phyloP scores from a whole-genome alignment of 2,113 vertebrate genomes.

The Etheostoma spectabile region DNA sequence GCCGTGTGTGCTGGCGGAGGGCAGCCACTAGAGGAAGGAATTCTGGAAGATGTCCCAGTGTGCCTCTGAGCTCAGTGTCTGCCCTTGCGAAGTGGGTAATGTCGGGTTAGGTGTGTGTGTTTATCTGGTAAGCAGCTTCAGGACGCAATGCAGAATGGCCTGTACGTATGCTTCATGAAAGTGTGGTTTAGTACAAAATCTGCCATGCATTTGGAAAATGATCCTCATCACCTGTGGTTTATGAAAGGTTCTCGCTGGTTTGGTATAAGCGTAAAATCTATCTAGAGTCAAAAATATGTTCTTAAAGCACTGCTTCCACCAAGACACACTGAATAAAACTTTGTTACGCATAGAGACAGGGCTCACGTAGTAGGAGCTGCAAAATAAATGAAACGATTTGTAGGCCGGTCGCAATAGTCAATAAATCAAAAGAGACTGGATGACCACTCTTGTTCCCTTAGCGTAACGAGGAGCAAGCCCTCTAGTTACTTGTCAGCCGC shows the following conservation, averaged over 20 bases:
- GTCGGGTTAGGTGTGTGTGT: not conserved
- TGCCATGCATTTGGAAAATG: not conserved
- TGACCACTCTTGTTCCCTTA: too few relatives aligned
- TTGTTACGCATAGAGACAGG: too few relatives aligned
- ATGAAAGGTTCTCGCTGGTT: not conserved
- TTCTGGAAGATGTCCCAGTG: slow-evolving; percentile 65
- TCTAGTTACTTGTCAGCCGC: too few relatives aligned
- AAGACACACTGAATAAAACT: too few relatives aligned
- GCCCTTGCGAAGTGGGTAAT: slow-evolving; percentile 23
- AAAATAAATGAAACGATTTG: too few relatives aligned
- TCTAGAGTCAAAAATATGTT: not conserved
- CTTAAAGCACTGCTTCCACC: not conserved
- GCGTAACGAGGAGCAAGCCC: too few relatives aligned
- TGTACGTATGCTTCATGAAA: not conserved
- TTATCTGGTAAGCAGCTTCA: not conserved
- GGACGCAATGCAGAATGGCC: not conserved
- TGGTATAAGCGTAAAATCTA: not conserved
- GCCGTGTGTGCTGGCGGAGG: slow-evolving; percentile 30
- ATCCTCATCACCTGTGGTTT: not conserved
- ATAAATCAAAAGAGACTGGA: too few relatives aligned
- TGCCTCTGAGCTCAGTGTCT: slow-evolving; percentile 62
- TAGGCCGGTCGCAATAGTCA: too few relatives aligned
- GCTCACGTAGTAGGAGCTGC: too few relatives aligned
- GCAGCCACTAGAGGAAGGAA: slow-evolving; percentile 46
- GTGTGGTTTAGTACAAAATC: not conserved